A percentile compares a stretch with the other conserved stretches of the same genome.
phyloP scores from a whole-genome alignment of 2,797 vertebrate genomes.

The Smutsia gigantea region DNA sequence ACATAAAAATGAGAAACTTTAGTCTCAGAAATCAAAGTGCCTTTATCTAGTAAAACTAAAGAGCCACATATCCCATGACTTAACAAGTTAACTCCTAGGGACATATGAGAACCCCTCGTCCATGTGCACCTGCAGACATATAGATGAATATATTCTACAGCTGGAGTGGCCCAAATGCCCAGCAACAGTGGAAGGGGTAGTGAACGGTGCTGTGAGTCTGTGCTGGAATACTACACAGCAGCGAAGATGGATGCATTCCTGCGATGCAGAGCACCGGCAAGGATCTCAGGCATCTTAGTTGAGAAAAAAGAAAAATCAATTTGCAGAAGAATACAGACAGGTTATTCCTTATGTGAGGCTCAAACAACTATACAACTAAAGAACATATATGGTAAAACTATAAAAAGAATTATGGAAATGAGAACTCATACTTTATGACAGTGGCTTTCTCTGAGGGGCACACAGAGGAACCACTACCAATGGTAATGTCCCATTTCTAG shows the following conservation, averaged over 20 bases:
- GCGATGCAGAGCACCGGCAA: neutral
- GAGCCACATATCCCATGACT: neutral
- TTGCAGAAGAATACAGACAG: neutral
- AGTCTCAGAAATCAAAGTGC: neutral
- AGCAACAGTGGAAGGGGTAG: neutral
- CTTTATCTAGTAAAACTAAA: neutral
- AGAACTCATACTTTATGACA: neutral
- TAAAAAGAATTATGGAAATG: neutral
- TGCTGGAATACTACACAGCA: neutral
- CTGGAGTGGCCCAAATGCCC: neutral
- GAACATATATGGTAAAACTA: neutral
- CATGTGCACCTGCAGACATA: too few relatives aligned
- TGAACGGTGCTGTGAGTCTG: neutral
- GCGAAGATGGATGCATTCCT: neutral
- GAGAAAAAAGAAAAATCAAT: neutral
- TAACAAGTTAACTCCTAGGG: neutral
- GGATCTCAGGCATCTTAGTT: neutral
- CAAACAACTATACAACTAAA: neutral
- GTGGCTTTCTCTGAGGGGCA: neutral
- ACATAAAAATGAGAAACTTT: neutral
- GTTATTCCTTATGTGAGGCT: neutral
- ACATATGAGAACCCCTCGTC: neutral
- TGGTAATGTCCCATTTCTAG: neutral
- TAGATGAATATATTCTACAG: neutral
- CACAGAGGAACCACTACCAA: neutral